These are phyloP conservation scores for Pristiophorus japonicus DNA, from an alignment of 2,113 vertebrate species.

Conservation along the genomic window DNA sequence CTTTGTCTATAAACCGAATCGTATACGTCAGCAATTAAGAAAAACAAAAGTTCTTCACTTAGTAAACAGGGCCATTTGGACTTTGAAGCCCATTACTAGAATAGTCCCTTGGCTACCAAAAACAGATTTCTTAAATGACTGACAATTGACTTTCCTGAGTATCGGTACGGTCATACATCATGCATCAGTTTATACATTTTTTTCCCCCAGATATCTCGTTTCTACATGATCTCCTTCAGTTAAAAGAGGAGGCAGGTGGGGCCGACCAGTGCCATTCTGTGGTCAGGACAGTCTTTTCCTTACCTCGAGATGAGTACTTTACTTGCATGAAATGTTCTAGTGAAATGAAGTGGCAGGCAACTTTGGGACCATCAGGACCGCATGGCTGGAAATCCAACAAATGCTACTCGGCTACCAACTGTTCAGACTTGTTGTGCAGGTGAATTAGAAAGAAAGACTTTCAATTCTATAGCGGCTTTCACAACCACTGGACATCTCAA, in stretches of 20 bases:
- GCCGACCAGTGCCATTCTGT: neutral
- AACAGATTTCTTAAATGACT: neutral
- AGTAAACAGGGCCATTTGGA: neutral
- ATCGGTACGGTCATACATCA: neutral
- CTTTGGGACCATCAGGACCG: neutral
- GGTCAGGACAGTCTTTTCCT: neutral
- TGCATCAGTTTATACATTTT: neutral
- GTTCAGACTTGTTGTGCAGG: neutral
- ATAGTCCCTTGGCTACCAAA: neutral
- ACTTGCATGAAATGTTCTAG: neutral
- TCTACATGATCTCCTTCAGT: neutral
- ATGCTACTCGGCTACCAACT: neutral
- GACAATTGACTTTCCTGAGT: no score
- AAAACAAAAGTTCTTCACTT: neutral
- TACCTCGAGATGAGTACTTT: no score
- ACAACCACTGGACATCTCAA: no score
- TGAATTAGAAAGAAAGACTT: no score
- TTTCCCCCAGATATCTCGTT: neutral
- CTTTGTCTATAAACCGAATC: constrained; percentile 18
- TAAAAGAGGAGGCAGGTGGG: neutral
- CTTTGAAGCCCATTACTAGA: neutral
- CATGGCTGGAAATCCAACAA: neutral
- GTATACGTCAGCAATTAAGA: neutral
- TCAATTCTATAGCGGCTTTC: no score
- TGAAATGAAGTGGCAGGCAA: neutral